Percentiles rank a stretch among this genome's conserved stretches.
phyloP scores from a whole-genome alignment of 1,140 invertebrate species.

The Drosophila guanche region DNA sequence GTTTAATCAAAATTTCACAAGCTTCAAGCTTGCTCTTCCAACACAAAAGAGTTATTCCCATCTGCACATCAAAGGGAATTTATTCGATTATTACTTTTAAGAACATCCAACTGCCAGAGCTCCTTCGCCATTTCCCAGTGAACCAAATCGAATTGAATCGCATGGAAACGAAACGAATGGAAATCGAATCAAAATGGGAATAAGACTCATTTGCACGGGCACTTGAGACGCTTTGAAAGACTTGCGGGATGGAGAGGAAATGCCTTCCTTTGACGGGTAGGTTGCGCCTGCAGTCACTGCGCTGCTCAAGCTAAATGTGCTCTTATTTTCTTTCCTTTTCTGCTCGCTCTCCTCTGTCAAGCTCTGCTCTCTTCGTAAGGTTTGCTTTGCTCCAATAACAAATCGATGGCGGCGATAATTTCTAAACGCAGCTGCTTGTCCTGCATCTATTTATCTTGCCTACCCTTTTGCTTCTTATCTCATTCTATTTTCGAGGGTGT shows the following conservation, averaged over 20 bases:
- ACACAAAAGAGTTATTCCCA: too few species aligned
- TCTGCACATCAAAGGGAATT: constrained; percentile 9
- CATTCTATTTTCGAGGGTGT: too few species aligned
- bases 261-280: constrained; percentile 36
- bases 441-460: constrained; percentile 77
- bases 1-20: too few species aligned
- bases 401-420: constrained; percentile 75
- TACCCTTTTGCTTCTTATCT: constrained; percentile 40
- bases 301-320: constrained; percentile 4
- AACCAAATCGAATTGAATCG: constrained; percentile 51
- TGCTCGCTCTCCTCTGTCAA: background rate
- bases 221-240: constrained; percentile 59
- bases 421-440: constrained; percentile 70
- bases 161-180: constrained; percentile 42
- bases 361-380: background rate
- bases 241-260: background rate
- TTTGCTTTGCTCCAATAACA: constrained; percentile 58
- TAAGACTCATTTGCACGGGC: constrained; percentile 57
- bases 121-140: constrained; percentile 35
- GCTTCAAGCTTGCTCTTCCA: too few species aligned
- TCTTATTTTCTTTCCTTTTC: constrained; percentile 7
- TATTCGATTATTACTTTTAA: constrained; percentile 8
- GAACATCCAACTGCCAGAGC: constrained; percentile 3
- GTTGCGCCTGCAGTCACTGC: background rate
- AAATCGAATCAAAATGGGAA: constrained; percentile 59